phyloP scores from a whole-genome alignment of 2,113 vertebrate species.

The Cinclus cinclus region DNA sequence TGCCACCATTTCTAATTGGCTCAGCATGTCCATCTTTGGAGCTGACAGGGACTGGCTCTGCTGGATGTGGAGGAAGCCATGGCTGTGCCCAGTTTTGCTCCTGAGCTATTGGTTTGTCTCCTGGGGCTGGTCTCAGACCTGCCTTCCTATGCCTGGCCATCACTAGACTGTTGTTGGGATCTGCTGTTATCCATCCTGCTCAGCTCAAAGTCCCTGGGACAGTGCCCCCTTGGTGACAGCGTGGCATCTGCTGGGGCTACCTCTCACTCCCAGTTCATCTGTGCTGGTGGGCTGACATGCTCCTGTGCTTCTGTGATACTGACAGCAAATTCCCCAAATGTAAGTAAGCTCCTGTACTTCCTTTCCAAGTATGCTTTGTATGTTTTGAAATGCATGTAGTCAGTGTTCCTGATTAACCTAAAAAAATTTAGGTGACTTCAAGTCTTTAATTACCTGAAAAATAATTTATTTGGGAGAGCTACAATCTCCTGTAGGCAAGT shows the following conservation, averaged over 20 bases:
- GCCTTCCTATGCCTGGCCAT: fast-evolving
- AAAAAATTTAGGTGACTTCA: background rate
- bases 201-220: fast-evolving
- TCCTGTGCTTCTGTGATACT: background rate
- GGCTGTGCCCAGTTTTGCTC: fast-evolving
- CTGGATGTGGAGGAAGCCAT: background rate
- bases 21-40: background rate
- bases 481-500: background rate
- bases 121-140: fast-evolving
- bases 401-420: background rate
- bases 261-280: background rate
- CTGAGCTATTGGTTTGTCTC: fast-evolving
- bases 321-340: background rate
- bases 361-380: fast-evolving
- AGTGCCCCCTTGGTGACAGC: fast-evolving
- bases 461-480: background rate
- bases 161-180: fast-evolving
- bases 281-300: background rate
- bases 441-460: background rate
- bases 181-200: fast-evolving
- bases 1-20: background rate
- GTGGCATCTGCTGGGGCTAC: fast-evolving
- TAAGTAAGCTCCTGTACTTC: background rate
- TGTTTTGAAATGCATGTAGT: background rate
- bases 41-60: background rate